A percentile compares a stretch with the other conserved stretches of the same genome.
These are phyloP conservation scores for Pomacea canaliculata DNA, from an alignment of 2,888 invertebrate genomes.

Conservation along the genomic window DNA sequence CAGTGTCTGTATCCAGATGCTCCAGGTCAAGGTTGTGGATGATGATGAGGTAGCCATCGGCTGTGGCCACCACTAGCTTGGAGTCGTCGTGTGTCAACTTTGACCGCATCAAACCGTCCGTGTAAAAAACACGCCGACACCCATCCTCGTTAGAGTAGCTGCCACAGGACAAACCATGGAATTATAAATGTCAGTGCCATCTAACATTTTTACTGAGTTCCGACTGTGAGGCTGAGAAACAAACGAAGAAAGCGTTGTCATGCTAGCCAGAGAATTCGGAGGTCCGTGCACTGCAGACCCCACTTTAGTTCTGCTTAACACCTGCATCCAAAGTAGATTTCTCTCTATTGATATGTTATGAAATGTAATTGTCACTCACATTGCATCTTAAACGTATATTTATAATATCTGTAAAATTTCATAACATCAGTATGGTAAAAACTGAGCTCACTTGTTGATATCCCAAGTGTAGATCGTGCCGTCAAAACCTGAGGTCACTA, in stretches of 20 bases:
- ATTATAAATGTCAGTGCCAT: background rate
- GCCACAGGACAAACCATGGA: slow-evolving; percentile 20
- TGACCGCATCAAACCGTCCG: slow-evolving; percentile 88
- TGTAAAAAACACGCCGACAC: slow-evolving; percentile 76
- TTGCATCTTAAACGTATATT: no score
- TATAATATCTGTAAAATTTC: no score
- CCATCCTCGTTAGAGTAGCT: slow-evolving; percentile 54
- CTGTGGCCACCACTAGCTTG: slow-evolving; percentile 91
- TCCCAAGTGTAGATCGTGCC: slow-evolving; percentile 96
- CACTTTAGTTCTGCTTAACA: no score
- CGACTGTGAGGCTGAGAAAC: no score
- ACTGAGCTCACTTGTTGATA: slow-evolving; percentile 79
- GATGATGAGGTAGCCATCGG: slow-evolving; percentile 89
- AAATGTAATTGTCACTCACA: no score
- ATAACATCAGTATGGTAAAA: no score
- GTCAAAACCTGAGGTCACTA: slow-evolving; percentile 93
- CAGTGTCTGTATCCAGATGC: slow-evolving; percentile 83
- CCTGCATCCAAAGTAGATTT: no score
- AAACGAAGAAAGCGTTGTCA: no score
- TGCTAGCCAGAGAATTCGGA: no score
- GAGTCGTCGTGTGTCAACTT: slow-evolving; percentile 86
- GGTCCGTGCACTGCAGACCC: no score
- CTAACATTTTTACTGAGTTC: no score
- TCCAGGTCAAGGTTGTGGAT: slow-evolving; percentile 88
- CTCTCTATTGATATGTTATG: no score